Conservation (phyloP, 2,888 invertebrate species). For the Agonopterix heracliana region DNA sequence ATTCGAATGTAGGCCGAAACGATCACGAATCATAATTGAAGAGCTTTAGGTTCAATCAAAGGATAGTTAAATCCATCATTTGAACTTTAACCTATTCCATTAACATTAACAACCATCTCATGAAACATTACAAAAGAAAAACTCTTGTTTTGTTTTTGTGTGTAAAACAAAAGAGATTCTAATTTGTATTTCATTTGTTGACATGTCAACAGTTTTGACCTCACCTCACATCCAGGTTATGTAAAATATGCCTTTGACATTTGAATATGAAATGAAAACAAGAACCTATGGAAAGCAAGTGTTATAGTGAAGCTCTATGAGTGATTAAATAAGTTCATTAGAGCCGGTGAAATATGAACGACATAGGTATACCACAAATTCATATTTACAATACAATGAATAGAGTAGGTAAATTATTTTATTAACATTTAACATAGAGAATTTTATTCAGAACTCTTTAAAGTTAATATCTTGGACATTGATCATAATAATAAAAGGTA, state of each 20-base stretch:
- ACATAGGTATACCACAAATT: neutral
- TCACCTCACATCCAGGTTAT: constrained; percentile 19
- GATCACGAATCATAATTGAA: constrained; percentile 33
- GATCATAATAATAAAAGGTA: too few species aligned
- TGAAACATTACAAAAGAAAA: neutral
- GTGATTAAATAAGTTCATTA: constrained; percentile 5
- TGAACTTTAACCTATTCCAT: constrained; percentile 37
- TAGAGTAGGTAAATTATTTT: too few species aligned
- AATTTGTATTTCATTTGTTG: constrained; percentile 4
- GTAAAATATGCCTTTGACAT: constrained; percentile 13
- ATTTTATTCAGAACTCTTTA: too few species aligned
- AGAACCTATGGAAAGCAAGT: constrained; percentile 13
- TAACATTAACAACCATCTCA: neutral
- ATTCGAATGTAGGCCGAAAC: constrained; percentile 36
- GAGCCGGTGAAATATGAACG: neutral
- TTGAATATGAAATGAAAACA: constrained; percentile 16
- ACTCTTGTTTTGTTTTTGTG: constrained; percentile 1
- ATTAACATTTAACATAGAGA: too few species aligned
- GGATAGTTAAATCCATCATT: constrained; percentile 31
- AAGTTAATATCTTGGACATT: too few species aligned
- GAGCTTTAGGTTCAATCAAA: constrained; percentile 25
- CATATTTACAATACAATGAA: too few species aligned
- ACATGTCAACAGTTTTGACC: constrained; percentile 14
- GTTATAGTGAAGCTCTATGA: constrained; percentile 10
- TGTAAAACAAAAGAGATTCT: neutral